These are phyloP conservation scores for Leptinotarsa lineolata DNA, from an alignment of 1,140 invertebrate species.

Conservation along the genomic window DNA sequence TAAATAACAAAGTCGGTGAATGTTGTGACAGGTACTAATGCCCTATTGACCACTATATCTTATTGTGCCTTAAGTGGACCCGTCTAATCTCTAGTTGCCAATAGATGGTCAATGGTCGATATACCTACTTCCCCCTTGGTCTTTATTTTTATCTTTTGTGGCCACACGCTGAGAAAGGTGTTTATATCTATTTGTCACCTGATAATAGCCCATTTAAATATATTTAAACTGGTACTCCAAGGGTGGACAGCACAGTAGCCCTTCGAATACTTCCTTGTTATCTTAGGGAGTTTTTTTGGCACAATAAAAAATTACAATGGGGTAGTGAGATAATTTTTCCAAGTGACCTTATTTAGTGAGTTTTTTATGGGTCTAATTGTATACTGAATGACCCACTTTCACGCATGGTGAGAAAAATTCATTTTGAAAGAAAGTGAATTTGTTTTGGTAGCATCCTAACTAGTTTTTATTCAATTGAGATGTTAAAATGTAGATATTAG, in stretches of 20 bases:
- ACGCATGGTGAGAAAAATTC: conserved; percentile 17
- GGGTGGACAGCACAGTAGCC: conserved; percentile 13
- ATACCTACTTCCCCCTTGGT: not conserved
- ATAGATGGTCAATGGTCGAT: conserved; percentile 18
- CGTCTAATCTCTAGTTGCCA: conserved; percentile 1
- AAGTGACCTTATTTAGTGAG: conserved; percentile 10
- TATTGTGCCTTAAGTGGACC: conserved; percentile 19
- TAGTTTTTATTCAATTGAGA: no score
- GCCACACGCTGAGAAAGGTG: conserved; percentile 28
- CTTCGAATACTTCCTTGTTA: conserved; percentile 16
- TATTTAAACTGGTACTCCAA: conserved; percentile 23
- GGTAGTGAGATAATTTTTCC: not conserved
- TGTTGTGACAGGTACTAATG: conserved; percentile 22
- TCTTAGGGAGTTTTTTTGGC: conserved; percentile 15
- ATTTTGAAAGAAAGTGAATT: not conserved
- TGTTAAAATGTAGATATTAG: no score
- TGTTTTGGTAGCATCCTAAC: no score
- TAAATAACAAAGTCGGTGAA: conserved; percentile 14
- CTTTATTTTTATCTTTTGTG: conserved; percentile 25
- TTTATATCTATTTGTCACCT: conserved; percentile 31
- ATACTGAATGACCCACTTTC: not conserved
- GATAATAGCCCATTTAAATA: conserved; percentile 28
- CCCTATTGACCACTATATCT: conserved; percentile 18
- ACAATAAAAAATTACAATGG: not conserved
- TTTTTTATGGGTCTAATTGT: not conserved